Base-by-base conservation (phyloP, 1,140 invertebrate species). In the Plodia interpunctella region DNA sequence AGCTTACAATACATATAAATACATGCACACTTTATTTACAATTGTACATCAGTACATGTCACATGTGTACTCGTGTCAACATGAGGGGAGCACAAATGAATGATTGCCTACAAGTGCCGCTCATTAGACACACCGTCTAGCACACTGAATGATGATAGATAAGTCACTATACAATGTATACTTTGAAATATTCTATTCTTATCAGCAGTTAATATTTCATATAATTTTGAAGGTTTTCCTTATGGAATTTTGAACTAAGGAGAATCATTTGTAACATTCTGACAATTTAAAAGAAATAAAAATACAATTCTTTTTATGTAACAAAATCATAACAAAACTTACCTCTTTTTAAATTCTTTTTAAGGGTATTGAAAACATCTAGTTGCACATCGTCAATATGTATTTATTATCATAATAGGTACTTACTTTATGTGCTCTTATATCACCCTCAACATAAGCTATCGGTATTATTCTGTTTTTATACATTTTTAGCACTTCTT, bases 401-500 rank as follows among this genome's bases (percentile, higher is more conserved):
- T 25, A 25, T 25, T 3, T 25, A 25, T 15, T 44, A 15, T 44
- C 13, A 44, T 15, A 44, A 15, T 15, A 44, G 6, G 4, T 3
- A 44, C 38, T 79, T 69, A 90, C 90, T 68, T 88, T 88, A 72
- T 90, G 85, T 55, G 74, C 86, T 65, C 88, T 91, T 64, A 91
- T 91, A 74, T 93, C 89, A 15, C 93, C 93, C 78, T 96, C 95
- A 18, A 96, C 95, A 87, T 96, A 95, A 10, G 94, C 94, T 61
- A 96, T 94, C 11, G 95, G 95, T 76, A 97, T 94, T 61, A 95
- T 94, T 65, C 95, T 92, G 81, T 96, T 98, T 77, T 95, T 96
- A 84, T 99, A 99, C 28, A 97, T 85, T 62, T 93, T 90, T 1
- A 96, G 90, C 32, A 99, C 96, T 90, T 99, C 97, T 18, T 96